These are phyloP conservation scores for Ceyx cyanopectus DNA, from an alignment of 2,113 vertebrate genomes.

Conservation along the genomic window DNA sequence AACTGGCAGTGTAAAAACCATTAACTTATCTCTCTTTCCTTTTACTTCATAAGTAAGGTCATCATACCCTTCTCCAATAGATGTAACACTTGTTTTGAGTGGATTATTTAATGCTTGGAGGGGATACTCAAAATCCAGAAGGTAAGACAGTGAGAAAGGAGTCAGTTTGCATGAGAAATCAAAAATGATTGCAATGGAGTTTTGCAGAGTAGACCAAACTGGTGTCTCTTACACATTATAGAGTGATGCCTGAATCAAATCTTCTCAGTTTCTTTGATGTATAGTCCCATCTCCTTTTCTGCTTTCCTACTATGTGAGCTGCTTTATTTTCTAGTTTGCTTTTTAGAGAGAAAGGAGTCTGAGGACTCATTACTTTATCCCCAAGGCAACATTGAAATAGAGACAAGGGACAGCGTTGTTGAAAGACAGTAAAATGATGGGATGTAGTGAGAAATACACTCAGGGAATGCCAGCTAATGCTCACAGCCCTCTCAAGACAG, in stretches of 20 bases:
- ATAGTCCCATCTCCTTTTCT: not conserved
- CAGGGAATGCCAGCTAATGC: not conserved
- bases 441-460: conserved; percentile 35
- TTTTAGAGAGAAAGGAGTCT: not conserved
- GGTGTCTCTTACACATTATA: not conserved
- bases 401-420: conserved; percentile 19
- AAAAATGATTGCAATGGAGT: not conserved
- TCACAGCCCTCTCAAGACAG: not conserved
- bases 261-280: conserved; percentile 2
- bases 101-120: not conserved
- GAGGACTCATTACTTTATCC: conserved; percentile 38
- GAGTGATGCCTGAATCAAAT: conserved; percentile 27
- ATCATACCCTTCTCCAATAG: not conserved
- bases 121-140: not conserved
- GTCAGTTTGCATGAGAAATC: not conserved
- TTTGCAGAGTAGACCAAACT: conserved; percentile 18
- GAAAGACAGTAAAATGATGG: conserved; percentile 45
- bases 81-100: not conserved
- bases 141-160: not conserved
- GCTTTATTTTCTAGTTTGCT: conserved; percentile 3
- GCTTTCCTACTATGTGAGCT: not conserved
- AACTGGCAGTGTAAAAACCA: not conserved
- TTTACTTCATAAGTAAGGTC: not conserved
- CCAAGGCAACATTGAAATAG: conserved; percentile 16
- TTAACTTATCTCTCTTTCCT: not conserved